phyloP scores from a whole-genome alignment of 2,797 vertebrate genomes.

The Premnoplex brunnescens region DNA sequence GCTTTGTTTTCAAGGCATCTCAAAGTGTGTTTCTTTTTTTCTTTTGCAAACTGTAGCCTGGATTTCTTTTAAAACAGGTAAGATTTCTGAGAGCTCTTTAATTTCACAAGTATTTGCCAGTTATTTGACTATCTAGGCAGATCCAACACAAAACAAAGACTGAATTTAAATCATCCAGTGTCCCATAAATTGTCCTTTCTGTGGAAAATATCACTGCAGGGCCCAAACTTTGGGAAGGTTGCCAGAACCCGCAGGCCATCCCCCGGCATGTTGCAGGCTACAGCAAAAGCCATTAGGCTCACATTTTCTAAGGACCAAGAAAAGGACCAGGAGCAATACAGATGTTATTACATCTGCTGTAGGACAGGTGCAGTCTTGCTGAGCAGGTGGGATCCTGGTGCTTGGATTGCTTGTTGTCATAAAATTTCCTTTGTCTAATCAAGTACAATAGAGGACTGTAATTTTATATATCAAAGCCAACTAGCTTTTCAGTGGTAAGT shows the following conservation, averaged over 20 bases:
- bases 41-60: constrained; percentile 54
- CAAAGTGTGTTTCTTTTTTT: constrained; percentile 42
- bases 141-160: neutral
- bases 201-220: neutral
- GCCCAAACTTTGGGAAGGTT: neutral
- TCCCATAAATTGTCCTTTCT: neutral
- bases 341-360: constrained; percentile 35
- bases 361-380: neutral
- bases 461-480: neutral
- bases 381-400: neutral
- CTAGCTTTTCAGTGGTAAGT: neutral
- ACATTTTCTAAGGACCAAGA: neutral
- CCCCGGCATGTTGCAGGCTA: neutral
- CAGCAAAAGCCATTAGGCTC: neutral
- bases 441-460: neutral
- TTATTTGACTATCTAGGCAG: neutral
- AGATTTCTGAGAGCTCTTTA: constrained; percentile 46
- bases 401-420: neutral
- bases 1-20: constrained; percentile 54
- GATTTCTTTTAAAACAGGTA: constrained; percentile 62
- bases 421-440: neutral
- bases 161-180: neutral
- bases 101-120: neutral
- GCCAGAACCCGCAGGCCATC: neutral
- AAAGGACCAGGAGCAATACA: neutral